phyloP scores from a whole-genome alignment of 2,113 vertebrate genomes.

The Synodontis membranacea region DNA sequence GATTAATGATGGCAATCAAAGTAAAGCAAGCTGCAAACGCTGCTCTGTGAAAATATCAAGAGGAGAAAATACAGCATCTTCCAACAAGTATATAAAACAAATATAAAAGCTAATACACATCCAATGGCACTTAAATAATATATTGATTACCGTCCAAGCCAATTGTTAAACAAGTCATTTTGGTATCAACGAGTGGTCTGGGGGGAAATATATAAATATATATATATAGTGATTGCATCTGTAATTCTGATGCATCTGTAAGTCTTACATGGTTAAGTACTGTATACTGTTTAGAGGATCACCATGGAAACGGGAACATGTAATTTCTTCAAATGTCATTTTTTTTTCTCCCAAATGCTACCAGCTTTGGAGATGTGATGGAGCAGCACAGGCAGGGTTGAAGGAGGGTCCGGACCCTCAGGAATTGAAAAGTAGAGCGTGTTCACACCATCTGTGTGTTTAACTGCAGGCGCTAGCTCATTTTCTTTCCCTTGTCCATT shows the following conservation, averaged over 20 bases:
- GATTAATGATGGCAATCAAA: no score
- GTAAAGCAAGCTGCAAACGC: no score
- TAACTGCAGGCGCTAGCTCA: neutral
- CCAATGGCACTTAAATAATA: no score
- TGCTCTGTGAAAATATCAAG: no score
- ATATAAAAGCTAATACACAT: no score
- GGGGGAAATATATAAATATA: no score
- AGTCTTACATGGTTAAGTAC: no score
- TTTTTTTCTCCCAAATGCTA: no score
- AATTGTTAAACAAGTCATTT: neutral
- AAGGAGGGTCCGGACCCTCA: neutral
- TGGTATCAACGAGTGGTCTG: neutral
- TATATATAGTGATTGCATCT: no score
- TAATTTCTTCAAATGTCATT: neutral
- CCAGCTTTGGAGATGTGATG: neutral
- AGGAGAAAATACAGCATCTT: no score
- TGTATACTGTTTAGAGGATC: neutral
- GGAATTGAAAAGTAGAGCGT: neutral
- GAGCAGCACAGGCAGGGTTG: neutral
- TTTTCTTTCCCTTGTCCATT: neutral
- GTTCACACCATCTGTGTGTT: constrained; percentile 3
- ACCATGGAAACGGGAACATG: neutral
- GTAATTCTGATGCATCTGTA: neutral
- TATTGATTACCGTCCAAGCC: neutral
- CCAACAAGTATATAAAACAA: no score